Evolutionary conservation across 2,888 invertebrate genomes (phyloP).

Genomic region (Apodemia duryi): DNA sequence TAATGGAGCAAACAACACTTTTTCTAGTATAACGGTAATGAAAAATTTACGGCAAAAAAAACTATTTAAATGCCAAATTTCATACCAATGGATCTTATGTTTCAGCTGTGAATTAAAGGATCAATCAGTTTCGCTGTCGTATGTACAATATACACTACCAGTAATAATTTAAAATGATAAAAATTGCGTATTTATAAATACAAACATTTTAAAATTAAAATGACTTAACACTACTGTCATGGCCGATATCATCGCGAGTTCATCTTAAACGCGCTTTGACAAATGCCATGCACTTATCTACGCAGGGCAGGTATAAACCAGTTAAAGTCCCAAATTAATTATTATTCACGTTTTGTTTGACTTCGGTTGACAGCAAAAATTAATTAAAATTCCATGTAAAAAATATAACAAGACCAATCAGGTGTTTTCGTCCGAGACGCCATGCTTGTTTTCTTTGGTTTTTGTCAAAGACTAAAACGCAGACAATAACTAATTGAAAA

Average conservation of each 20-base stretch:
- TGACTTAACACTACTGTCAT: conserved; percentile 20
- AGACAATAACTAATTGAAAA: too few species aligned
- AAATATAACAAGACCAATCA: conserved; percentile 64
- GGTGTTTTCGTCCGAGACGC: conserved; percentile 62
- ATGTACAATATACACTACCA: background rate
- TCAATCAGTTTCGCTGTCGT: background rate
- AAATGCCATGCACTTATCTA: conserved; percentile 36
- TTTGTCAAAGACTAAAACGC: conserved; percentile 49
- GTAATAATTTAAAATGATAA: background rate
- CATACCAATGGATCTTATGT: background rate
- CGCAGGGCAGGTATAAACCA: conserved; percentile 37
- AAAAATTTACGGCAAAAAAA: too few species aligned
- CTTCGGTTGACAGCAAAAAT: conserved; percentile 72
- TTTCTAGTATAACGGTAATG: too few species aligned
- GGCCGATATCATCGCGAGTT: conserved; percentile 25
- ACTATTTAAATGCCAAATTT: background rate
- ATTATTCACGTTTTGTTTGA: conserved; percentile 66
- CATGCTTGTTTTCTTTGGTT: conserved; percentile 68
- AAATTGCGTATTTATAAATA: background rate
- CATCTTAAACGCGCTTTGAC: conserved; percentile 30
- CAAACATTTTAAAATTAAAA: conserved; percentile 18
- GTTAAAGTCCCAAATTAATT: conserved; percentile 63
- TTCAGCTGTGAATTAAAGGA: background rate
- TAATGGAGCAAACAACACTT: too few species aligned
- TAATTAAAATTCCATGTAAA: conserved; percentile 75